Evolutionary conservation across 1,140 invertebrate species (phyloP).

Genomic region (Apis dorsata): DNA sequence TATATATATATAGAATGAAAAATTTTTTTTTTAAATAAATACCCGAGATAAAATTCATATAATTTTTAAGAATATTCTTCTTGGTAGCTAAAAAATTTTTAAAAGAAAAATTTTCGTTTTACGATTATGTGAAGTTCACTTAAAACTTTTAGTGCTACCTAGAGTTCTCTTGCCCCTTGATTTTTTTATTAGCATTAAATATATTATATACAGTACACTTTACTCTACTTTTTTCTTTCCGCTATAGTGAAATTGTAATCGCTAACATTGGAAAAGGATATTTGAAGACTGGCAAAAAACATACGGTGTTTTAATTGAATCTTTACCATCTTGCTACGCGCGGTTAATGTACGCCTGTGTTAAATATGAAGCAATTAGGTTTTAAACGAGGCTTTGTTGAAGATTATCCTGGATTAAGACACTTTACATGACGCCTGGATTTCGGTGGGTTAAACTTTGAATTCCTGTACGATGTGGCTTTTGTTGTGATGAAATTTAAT

Average conservation of each 20-base stretch:
- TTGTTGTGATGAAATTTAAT: background rate
- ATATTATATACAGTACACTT: too few species aligned
- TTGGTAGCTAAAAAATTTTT: too few species aligned
- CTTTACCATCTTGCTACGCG: background rate
- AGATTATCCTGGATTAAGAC: conserved; percentile 16
- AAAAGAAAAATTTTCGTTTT: too few species aligned
- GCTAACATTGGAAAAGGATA: background rate
- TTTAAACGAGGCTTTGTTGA: conserved; percentile 26
- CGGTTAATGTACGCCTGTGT: background rate
- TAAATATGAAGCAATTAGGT: conserved; percentile 24
- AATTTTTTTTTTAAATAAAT: too few species aligned
- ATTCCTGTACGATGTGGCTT: background rate
- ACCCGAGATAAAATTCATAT: too few species aligned
- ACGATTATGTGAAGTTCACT: too few species aligned
- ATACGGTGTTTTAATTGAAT: conserved; percentile 3
- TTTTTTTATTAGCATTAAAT: too few species aligned
- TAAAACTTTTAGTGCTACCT: too few species aligned
- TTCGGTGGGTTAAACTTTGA: background rate
- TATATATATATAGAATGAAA: too few species aligned
- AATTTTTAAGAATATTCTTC: too few species aligned
- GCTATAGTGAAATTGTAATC: background rate
- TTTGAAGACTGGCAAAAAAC: background rate
- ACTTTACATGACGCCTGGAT: conserved; percentile 16
- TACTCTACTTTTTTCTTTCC: too few species aligned
- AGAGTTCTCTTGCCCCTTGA: too few species aligned